Percentiles rank a stretch among this genome's conserved stretches.
These are phyloP conservation scores for Denticeps clupeoides DNA, from an alignment of 2,797 vertebrate genomes.

Conservation along the genomic window DNA sequence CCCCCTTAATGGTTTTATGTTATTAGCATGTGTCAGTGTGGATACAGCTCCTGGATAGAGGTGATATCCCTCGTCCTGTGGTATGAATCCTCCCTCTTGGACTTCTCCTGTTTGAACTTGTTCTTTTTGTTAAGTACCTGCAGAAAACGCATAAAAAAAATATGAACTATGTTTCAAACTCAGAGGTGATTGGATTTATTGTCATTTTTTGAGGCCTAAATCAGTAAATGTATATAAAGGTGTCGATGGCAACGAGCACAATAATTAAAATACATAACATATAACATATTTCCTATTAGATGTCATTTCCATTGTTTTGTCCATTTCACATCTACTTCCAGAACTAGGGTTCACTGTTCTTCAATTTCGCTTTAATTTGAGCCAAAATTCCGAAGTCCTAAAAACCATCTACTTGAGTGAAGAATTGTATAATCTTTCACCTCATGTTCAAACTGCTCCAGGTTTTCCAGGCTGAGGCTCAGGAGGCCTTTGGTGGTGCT, in stretches of 20 bases:
- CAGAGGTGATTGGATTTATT: too few species aligned
- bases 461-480: slow-evolving; percentile 44
- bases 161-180: background rate
- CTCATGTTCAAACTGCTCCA: slow-evolving; percentile 76
- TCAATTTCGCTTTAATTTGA: too few species aligned
- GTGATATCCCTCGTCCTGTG: slow-evolving; percentile 32
- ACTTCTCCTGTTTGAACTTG: slow-evolving; percentile 17
- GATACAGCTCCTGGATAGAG: slow-evolving; percentile 38
- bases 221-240: too few species aligned
- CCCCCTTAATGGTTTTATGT: background rate
- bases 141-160: background rate
- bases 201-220: too few species aligned
- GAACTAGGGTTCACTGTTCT: too few species aligned
- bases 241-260: too few species aligned
- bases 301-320: too few species aligned
- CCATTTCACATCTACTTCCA: too few species aligned
- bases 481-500: slow-evolving; percentile 50
- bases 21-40: background rate
- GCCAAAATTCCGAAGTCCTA: too few species aligned
- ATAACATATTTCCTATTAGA: too few species aligned
- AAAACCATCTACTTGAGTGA: too few species aligned
- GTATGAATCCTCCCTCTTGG: slow-evolving; percentile 21
- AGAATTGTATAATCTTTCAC: slow-evolving; percentile 39
- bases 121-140: slow-evolving; percentile 30
- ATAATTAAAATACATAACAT: too few species aligned